Evolutionary conservation across 2,113 vertebrate species (phyloP).

Genomic region (Chiloscyllium plagiosum): DNA sequence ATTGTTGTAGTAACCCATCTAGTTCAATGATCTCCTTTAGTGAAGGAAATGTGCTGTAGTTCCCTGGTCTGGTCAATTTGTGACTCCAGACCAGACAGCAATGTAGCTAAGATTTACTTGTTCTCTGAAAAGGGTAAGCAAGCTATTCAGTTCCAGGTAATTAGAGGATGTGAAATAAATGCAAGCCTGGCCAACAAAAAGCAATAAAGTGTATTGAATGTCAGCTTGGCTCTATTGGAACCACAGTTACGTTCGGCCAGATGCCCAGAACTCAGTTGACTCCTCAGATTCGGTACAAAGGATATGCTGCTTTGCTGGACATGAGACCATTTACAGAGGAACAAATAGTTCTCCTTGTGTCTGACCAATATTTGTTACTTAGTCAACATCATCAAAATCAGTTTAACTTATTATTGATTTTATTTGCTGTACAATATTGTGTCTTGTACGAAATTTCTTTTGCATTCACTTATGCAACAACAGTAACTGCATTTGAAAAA

Average conservation of each 20-base stretch:
- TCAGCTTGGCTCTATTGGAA: not conserved
- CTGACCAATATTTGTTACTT: not conserved
- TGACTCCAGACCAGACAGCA: no score
- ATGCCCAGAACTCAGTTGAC: not conserved
- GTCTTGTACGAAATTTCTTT: not conserved
- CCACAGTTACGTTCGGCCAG: not conserved
- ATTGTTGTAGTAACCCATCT: no score
- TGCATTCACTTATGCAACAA: not conserved
- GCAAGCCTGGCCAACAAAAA: no score
- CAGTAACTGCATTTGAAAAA: not conserved
- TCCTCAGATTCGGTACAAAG: not conserved
- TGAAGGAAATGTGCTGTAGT: no score
- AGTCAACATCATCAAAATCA: not conserved
- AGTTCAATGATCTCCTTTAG: no score
- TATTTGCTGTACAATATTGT: not conserved
- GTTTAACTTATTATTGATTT: conserved; percentile 28
- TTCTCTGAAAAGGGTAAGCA: no score
- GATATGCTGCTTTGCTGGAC: not conserved
- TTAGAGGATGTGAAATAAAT: no score
- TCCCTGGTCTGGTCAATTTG: no score
- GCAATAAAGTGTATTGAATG: not conserved
- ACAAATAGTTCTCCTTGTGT: not conserved
- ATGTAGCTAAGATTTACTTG: no score
- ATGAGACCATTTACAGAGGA: not conserved
- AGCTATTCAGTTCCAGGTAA: no score